phyloP scores from a whole-genome alignment of 2,797 vertebrate species.

The Clarias pachynema region DNA sequence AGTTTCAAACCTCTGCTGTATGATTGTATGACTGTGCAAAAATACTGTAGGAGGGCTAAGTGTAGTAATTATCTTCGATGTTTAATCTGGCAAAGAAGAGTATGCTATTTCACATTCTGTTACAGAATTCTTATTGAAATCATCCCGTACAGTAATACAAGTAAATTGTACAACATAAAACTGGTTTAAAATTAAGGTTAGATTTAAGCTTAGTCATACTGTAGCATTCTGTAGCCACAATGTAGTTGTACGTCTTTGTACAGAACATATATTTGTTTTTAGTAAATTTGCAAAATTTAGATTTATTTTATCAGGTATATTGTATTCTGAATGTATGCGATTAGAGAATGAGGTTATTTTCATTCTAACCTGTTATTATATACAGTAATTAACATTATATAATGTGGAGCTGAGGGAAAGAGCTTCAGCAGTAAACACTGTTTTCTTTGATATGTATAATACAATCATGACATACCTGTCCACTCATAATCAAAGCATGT shows the following conservation, averaged over 20 bases:
- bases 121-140: too few relatives aligned
- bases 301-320: neutral
- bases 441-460: slow-evolving; percentile 22
- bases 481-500: slow-evolving; percentile 34
- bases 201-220: neutral
- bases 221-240: neutral
- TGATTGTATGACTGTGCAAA: too few relatives aligned
- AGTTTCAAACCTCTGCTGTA: too few relatives aligned
- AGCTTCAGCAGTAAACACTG: neutral
- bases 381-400: too few relatives aligned
- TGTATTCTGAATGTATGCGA: neutral
- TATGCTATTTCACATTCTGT: too few relatives aligned
- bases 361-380: neutral
- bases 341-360: slow-evolving; percentile 6
- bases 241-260: neutral
- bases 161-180: too few relatives aligned
- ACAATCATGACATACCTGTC: slow-evolving; percentile 17
- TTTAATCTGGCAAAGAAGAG: too few relatives aligned
- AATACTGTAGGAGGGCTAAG: too few relatives aligned
- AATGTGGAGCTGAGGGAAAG: neutral
- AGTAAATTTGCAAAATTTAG: neutral
- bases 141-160: too few relatives aligned
- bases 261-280: neutral
- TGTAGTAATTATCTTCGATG: too few relatives aligned
- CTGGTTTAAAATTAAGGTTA: neutral